Conservation (phyloP, 2,888 invertebrate genomes). For the Deroplatys truncata region DNA sequence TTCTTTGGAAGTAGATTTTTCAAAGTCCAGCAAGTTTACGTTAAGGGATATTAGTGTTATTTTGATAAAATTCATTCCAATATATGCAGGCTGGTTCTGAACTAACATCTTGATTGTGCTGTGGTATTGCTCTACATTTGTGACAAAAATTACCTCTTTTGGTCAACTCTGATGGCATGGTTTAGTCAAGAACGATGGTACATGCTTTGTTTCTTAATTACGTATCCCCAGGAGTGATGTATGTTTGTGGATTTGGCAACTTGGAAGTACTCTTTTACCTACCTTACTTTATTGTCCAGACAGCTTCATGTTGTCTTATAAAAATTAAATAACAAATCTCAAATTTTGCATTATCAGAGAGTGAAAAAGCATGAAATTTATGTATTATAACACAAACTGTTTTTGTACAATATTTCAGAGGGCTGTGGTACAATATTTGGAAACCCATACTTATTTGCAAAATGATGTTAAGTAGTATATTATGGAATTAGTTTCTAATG, state of each 20-base stretch:
- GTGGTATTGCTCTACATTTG: background rate
- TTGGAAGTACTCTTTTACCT: background rate
- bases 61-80: background rate
- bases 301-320: background rate
- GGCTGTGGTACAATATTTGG: too few relatives aligned
- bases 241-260: constrained; percentile 4
- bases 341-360: background rate
- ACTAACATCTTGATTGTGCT: background rate
- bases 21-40: background rate
- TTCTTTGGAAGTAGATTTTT: background rate
- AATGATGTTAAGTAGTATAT: too few relatives aligned
- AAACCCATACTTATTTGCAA: too few relatives aligned
- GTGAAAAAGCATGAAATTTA: too few relatives aligned
- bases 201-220: background rate
- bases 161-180: background rate
- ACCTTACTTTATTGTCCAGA: background rate
- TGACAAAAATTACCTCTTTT: background rate
- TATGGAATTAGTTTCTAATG: too few relatives aligned
- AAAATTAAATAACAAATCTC: background rate
- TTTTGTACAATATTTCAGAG: too few relatives aligned
- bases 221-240: background rate
- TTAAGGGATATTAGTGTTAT: background rate
- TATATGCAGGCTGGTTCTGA: background rate
- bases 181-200: background rate
- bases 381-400: too few relatives aligned